These are phyloP conservation scores for Sarcophaga rosellei DNA, from an alignment of 2,888 invertebrate species.

Conservation along the genomic window DNA sequence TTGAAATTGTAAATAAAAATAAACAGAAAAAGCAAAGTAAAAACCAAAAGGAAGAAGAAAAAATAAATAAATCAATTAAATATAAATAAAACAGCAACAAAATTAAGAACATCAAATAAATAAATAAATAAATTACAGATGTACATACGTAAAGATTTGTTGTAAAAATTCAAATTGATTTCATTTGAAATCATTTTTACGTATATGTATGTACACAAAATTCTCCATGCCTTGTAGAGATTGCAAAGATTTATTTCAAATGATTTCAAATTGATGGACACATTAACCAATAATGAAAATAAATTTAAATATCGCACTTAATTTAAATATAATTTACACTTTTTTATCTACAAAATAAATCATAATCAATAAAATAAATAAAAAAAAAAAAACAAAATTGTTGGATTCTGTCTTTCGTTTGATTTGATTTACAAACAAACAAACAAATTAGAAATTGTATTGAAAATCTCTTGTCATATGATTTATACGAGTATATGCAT, in stretches of 20 bases:
- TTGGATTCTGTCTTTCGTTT: neutral
- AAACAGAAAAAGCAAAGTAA: neutral
- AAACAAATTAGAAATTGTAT: conserved; percentile 11
- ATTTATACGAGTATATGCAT: conserved; percentile 49
- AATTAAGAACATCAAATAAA: neutral
- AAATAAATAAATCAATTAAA: conserved; percentile 21
- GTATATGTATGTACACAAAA: neutral
- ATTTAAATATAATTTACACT: conserved; percentile 37
- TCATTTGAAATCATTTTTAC: neutral
- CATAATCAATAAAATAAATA: conserved; percentile 31
- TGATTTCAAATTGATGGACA: neutral
- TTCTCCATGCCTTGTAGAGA: too few species aligned
- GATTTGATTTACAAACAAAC: conserved; percentile 20
- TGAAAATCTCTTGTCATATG: conserved; percentile 44
- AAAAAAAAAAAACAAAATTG: neutral
- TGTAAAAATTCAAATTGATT: neutral
- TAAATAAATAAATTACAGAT: conserved; percentile 17
- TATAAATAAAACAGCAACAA: conserved; percentile 10
- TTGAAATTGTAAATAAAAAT: conserved; percentile 26
- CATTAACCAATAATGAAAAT: neutral
- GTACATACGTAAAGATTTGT: neutral
- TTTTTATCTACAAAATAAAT: conserved; percentile 4
- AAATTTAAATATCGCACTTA: neutral
- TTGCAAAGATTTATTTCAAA: too few species aligned
- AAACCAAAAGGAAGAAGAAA: neutral